phyloP scores from a whole-genome alignment of 2,113 vertebrate species.

The Chiloscyllium plagiosum region DNA sequence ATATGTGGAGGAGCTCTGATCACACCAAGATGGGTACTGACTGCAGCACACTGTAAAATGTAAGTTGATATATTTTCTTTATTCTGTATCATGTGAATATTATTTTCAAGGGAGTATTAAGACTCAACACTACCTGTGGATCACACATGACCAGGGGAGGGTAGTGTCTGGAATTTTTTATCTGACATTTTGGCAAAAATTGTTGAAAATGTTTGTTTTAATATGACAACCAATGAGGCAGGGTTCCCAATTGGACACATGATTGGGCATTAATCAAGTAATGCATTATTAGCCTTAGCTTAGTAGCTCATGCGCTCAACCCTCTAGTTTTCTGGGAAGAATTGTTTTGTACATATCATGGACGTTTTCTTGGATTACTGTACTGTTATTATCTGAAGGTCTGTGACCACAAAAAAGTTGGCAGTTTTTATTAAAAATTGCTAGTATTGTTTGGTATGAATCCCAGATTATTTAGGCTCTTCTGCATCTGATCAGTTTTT shows the following conservation, averaged over 20 bases:
- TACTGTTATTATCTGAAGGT: neutral
- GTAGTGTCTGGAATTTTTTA: neutral
- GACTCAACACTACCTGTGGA: neutral
- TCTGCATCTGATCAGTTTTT: neutral
- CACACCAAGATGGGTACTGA: neutral
- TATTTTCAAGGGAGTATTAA: neutral
- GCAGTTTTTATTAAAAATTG: neutral
- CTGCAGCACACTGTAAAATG: neutral
- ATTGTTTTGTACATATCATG: neutral
- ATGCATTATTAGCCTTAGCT: neutral
- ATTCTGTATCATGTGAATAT: neutral
- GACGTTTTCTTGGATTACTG: neutral
- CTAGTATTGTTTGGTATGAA: neutral
- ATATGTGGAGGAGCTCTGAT: slow-evolving; percentile 30
- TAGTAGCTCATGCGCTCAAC: neutral
- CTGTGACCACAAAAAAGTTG: neutral
- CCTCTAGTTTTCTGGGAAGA: neutral
- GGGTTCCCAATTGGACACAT: neutral
- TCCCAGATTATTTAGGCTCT: neutral
- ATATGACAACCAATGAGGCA: neutral
- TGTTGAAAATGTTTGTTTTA: neutral
- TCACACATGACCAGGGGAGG: neutral
- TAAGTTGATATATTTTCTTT: neutral
- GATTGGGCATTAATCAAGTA: neutral
- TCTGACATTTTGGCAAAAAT: neutral